Evolutionary conservation across 2,888 invertebrate genomes (phyloP), one percentile per base, ranked within the genome.

Genomic region (Catocala nupta): DNA sequence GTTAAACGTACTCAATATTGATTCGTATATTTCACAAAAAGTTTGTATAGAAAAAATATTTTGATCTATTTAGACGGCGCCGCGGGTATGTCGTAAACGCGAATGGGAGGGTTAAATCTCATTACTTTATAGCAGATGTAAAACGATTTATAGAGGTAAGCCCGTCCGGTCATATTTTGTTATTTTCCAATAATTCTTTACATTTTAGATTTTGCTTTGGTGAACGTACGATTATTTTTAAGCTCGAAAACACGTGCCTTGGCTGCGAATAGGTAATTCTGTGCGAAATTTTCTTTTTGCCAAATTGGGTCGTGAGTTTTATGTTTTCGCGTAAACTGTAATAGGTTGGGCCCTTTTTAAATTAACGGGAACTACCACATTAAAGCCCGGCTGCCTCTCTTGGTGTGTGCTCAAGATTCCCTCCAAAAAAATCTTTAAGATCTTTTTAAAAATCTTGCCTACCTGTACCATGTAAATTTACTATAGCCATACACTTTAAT

Each of bases 71-170:
- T 81, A 82, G 81, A 80, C 72, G 80, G 80, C 77, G 80, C 78
- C 77, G 80, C 78, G 84, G 83, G 85, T 80, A 81, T 83, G 87
- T 90, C 90, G 89, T 92, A 92, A 93, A 92, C 80, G 87, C 80
- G 85, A 87, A 90, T 88, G 83, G 85, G 87, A 86, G 89, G 92
- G 91, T 89, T 91, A 91, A 92, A 93, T 91, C 90, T 91, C 90
- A 91, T 92, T 92, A 92, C 91, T 91, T 92, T 92, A 92, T 91
- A 85, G 91, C 86, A 89, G 90, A 91, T 90, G 91, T 90, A 90
- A 91, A 91, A 82, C 88, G 89, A 91, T 92, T 91, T 92, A 91
- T 91, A 81, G 88, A 85, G 90, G 90, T 88, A 84, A 79, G 62
- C 81, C 85, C 85, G 79, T 77, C 72, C 78, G 86, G 88, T 87